A percentile compares a stretch with the other conserved stretches of the same genome.
These are phyloP conservation scores for Neodiprion fabricii DNA, from an alignment of 1,140 invertebrate species.

Conservation along the genomic window DNA sequence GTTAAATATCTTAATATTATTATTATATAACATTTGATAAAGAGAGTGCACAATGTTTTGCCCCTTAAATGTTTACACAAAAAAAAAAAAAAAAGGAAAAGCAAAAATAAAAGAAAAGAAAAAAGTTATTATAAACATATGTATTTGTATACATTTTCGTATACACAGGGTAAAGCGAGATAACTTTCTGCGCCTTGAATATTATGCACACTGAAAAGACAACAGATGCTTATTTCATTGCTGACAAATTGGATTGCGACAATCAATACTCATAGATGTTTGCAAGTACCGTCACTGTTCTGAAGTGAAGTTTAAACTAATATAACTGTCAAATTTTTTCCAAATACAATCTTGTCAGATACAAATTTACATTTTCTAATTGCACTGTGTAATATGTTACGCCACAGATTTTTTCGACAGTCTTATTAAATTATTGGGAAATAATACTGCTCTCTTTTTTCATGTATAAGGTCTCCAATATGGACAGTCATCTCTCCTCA, in stretches of 20 bases:
- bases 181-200: background rate
- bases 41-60: background rate
- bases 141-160: background rate
- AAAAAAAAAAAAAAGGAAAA: background rate
- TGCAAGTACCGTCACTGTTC: background rate
- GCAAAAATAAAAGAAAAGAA: background rate
- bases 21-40: background rate
- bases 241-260: background rate
- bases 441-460: too few species aligned
- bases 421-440: too few species aligned
- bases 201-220: background rate
- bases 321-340: background rate
- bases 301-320: background rate
- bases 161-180: background rate
- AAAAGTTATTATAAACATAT: background rate
- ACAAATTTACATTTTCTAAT: too few species aligned
- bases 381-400: too few species aligned
- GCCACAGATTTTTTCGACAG: too few species aligned
- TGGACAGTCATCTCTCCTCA: background rate
- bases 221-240: background rate
- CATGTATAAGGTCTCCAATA: background rate
- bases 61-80: slow-evolving; percentile 3
- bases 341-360: too few species aligned
- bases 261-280: background rate
- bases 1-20: background rate